Evolutionary conservation across 2,113 vertebrate genomes (phyloP).

Genomic region (Athene noctua): DNA sequence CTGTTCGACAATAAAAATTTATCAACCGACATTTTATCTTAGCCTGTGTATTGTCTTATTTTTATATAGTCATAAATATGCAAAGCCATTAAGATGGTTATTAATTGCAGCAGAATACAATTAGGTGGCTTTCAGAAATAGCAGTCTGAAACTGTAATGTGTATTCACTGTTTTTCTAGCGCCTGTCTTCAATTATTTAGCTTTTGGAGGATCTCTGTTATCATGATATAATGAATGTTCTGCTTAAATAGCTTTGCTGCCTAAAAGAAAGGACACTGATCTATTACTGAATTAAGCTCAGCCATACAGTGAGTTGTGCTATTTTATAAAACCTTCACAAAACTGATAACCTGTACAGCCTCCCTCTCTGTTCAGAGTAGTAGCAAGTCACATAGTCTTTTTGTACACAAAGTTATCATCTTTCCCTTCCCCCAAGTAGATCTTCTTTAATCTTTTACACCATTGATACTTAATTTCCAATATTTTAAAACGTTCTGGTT

Average conservation of each 20-base stretch:
- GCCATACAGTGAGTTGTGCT: neutral
- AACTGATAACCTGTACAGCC: neutral
- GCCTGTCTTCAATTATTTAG: constrained; percentile 33
- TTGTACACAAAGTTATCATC: neutral
- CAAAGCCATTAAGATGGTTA: constrained; percentile 56
- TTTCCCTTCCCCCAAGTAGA: neutral
- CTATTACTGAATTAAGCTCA: constrained; percentile 35
- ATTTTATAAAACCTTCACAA: neutral
- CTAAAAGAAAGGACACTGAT: constrained; percentile 24
- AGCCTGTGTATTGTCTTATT: constrained; percentile 19
- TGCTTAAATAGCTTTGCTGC: neutral
- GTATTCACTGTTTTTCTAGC: neutral
- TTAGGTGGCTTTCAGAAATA: constrained; percentile 31
- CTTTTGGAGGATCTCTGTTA: constrained; percentile 30
- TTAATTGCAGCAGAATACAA: constrained; percentile 58
- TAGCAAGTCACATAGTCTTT: neutral
- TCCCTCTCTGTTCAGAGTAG: neutral
- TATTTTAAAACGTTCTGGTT: neutral
- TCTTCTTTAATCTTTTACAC: neutral
- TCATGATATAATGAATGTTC: constrained; percentile 31
- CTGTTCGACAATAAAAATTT: constrained; percentile 20
- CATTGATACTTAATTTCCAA: neutral
- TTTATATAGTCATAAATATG: constrained; percentile 60
- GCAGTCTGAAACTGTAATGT: neutral
- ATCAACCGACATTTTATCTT: constrained; percentile 37